Evolutionary conservation across 2,888 invertebrate species (phyloP), one percentile per base, ranked within the genome.

Genomic region (Nephrotoma guestfalica): DNA sequence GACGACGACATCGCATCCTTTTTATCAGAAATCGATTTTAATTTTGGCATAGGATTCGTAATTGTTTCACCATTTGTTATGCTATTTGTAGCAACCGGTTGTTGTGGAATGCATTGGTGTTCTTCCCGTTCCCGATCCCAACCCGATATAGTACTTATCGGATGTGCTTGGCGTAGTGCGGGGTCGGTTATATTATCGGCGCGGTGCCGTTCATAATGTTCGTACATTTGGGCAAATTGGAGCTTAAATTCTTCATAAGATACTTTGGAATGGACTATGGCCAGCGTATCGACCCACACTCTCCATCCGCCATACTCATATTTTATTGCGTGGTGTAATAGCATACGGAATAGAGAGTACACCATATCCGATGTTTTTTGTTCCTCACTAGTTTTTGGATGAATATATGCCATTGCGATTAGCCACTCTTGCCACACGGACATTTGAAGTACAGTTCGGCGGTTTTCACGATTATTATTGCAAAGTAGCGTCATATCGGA

Each of bases 371-470:
- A 98, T 86, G 99, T 96, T 92, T 98, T 97, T 91, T 98, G 97
- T 90, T 99, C 98, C 90, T 98, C 98, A 0, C 96, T 95, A 89
- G 96, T 97, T 91, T 97, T 96, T 0, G 99, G 99, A 91, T 98
- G 99, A 88, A 99, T 98, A 91, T 99, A 99, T 41, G 99, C 98
- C 96, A 98, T 96, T 5, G 99, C 98, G 89, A 99, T 99, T 11
- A 99, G 93, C 99, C 99, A 99, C 90, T 98, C 99, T 92, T 97
- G 97, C 99, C 99, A 99, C 0, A 99, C 99, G 0, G 99, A 99
- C 99, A 99, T 99, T 92, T 99, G 99, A 83, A 99, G 93, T 13
- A 99, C 98, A 0, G 98, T 99, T 89, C 99, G 94, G 86, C 99
- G 93, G 92, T 99, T 99, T 91, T 99, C 99, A 13, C 98, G 94